These are phyloP conservation scores for Tyrannus savana DNA, from an alignment of 2,113 vertebrate species.

Conservation along the genomic window DNA sequence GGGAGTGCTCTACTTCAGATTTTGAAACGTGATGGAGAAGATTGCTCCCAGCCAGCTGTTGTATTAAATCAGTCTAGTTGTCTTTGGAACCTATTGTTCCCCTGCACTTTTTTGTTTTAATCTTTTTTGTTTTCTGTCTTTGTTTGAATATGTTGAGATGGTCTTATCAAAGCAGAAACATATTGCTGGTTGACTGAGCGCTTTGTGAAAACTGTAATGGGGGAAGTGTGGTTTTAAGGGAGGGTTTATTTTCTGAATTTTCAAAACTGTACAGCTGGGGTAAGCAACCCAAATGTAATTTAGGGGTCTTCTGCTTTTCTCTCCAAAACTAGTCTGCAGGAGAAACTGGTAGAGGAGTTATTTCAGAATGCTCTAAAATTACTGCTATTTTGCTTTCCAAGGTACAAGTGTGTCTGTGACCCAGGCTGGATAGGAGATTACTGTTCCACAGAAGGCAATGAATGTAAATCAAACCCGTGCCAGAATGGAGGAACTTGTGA, in stretches of 20 bases:
- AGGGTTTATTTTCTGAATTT: neutral
- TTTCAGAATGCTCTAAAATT: neutral
- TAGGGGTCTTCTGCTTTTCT: neutral
- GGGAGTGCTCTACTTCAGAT: neutral
- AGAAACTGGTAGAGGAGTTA: neutral
- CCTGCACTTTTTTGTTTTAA: neutral
- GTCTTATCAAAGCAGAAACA: conserved; percentile 16
- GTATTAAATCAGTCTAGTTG: conserved; percentile 33
- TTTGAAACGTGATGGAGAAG: neutral
- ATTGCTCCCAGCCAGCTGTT: conserved; percentile 33
- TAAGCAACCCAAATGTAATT: neutral
- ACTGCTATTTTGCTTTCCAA: conserved; percentile 51
- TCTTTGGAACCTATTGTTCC: conserved; percentile 41
- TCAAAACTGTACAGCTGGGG: neutral
- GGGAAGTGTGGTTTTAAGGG: neutral
- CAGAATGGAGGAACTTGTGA: conserved; percentile 85
- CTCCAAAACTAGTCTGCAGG: neutral
- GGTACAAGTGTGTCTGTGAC: conserved; percentile 87
- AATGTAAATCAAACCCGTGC: conserved; percentile 88
- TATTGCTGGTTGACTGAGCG: neutral
- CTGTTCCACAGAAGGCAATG: conserved; percentile 87
- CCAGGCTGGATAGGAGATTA: conserved; percentile 86
- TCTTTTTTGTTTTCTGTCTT: neutral
- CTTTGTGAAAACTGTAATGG: neutral
- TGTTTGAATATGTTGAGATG: conserved; percentile 38